Evolutionary conservation across 2,797 vertebrate species (phyloP).

Genomic region (Sphenodon punctatus): DNA sequence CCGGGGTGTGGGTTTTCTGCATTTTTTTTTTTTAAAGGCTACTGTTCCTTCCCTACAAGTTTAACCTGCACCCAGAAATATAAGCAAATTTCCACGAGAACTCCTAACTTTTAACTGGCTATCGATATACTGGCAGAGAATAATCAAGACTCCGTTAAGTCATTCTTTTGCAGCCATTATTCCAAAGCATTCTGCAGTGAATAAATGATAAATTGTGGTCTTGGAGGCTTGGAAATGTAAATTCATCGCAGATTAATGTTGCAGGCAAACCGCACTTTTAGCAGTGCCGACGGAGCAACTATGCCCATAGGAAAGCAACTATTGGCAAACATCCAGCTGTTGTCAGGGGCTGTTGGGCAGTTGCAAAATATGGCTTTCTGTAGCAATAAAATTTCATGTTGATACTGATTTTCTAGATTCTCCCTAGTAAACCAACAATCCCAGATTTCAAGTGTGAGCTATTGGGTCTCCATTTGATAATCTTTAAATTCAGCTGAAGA

Average conservation of each 20-base stretch:
- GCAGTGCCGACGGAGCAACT: neutral
- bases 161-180: neutral
- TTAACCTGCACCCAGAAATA: neutral
- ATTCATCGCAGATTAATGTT: slow-evolving; percentile 1
- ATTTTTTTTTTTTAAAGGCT: too few relatives aligned
- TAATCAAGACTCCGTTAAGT: neutral
- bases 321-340: slow-evolving; percentile 16
- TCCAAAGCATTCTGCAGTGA: neutral
- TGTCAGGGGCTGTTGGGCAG: neutral
- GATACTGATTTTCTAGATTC: neutral
- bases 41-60: neutral
- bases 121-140: neutral
- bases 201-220: neutral
- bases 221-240: neutral
- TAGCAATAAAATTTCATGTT: slow-evolving; percentile 15
- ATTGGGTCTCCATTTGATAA: neutral
- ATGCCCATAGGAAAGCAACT: slow-evolving; percentile 8
- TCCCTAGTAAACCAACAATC: neutral
- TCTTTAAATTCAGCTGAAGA: neutral
- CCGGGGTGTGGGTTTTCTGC: too few relatives aligned
- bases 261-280: slow-evolving; percentile 4
- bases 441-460: neutral
- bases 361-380: slow-evolving; percentile 16
- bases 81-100: neutral
- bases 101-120: neutral